Evolutionary conservation across 1,140 invertebrate genomes (phyloP).

Genomic region (Atta texana): DNA sequence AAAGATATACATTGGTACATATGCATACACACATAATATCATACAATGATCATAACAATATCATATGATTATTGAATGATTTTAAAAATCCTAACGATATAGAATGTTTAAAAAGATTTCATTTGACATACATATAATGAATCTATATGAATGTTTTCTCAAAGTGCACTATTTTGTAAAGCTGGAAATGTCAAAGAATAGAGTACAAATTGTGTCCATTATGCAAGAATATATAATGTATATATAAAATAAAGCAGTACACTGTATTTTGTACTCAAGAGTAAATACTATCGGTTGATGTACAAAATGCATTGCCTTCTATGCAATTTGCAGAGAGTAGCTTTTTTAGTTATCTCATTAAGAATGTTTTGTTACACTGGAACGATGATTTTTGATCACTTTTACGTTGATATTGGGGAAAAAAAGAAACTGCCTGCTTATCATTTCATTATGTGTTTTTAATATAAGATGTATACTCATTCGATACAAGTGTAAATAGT

Average conservation of each 20-base stretch:
- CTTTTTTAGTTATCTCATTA: not conserved
- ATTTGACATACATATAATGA: not conserved
- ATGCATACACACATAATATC: not conserved
- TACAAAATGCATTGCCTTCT: slow-evolving; percentile 67
- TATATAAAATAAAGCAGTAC: slow-evolving; percentile 56
- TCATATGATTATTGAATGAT: not conserved
- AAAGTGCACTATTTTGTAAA: slow-evolving; percentile 38
- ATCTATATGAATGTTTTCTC: not conserved
- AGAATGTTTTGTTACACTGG: slow-evolving; percentile 8
- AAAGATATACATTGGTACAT: not conserved
- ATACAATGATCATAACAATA: not conserved
- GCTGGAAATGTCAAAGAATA: slow-evolving; percentile 64
- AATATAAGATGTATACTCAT: slow-evolving; percentile 64
- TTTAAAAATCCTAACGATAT: slow-evolving; percentile 1
- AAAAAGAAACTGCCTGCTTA: slow-evolving; percentile 17
- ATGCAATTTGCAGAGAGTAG: slow-evolving; percentile 34
- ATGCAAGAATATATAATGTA: slow-evolving; percentile 65
- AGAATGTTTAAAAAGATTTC: not conserved
- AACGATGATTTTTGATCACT: slow-evolving; percentile 25
- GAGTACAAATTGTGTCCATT: slow-evolving; percentile 75
- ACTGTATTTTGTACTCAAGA: slow-evolving; percentile 70
- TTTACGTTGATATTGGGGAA: not conserved
- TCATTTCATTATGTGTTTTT: slow-evolving; percentile 62
- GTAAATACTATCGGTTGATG: slow-evolving; percentile 47
- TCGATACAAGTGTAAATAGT: slow-evolving; percentile 74